Base-by-base conservation (phyloP, 2,888 invertebrate species). In the Leptinotarsa haldemani region DNA sequence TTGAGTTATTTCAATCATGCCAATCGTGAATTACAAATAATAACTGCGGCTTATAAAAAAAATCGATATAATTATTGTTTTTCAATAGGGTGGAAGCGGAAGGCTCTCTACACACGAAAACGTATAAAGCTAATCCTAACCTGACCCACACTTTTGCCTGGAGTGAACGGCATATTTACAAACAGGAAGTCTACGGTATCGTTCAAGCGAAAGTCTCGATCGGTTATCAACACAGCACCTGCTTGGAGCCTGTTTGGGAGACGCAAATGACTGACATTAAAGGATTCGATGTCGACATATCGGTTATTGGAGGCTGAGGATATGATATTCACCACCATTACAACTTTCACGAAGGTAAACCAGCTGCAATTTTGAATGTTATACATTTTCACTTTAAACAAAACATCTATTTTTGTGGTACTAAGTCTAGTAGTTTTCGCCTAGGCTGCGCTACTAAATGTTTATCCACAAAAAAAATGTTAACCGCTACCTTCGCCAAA, bases 261-360 rank as follows among this genome's bases (percentile, higher is more conserved):
- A 95, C 96, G 3, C 96, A 97, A 87, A 97, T 97, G 0, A 96
- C 97, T 2, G 95, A 95, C 52, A 88, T 99, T 82, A 95, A 97
- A 87, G 84, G 98, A 25, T 97, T 97, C 88, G 98, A 98, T 87
- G 96, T 98, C 67, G 96, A 96, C 84, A 97, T 98, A 78, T 97
- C 98, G 0, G 97, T 97, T 86, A 95, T 98, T 70, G 98, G 98
- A 1, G 97, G 97, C 65, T 99, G 98, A 98, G 97, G 98, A 68
- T 89, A 99, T 70, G 96, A 99, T 86, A 96, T 98, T 78, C 98
- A 99, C 88, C 99, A 99, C 88, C 97, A 97, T 87, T 98, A 98
- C 88, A 99, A 99, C 87, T 97, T 97, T 90, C 96, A 98, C 85
- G 98, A 99, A 90, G 98, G 77, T 76, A 69, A 70, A 22, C 20